Evolutionary conservation across 2,113 vertebrate species (phyloP).

Genomic region (Laticauda laticaudata): DNA sequence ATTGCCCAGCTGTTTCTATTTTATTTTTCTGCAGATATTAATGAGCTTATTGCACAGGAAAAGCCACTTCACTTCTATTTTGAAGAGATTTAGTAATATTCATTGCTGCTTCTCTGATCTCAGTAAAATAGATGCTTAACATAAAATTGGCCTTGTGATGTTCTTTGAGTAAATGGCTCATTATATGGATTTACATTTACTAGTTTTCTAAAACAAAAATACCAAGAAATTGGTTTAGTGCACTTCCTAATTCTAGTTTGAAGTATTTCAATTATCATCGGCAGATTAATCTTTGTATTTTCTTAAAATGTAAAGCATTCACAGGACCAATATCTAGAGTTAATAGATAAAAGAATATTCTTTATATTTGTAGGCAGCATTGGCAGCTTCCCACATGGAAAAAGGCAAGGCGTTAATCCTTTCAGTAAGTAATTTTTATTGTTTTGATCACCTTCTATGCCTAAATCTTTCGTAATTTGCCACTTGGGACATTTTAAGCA

Average conservation of each 20-base stretch:
- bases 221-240: background rate
- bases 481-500: background rate
- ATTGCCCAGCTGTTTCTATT: background rate
- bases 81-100: background rate
- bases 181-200: background rate
- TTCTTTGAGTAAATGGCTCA: background rate
- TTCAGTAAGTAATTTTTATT: slow-evolving; percentile 84
- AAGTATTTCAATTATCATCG: slow-evolving; percentile 16
- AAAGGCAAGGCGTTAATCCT: slow-evolving; percentile 86
- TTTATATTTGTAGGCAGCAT: slow-evolving; percentile 76
- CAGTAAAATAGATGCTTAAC: fast-evolving
- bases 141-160: fast-evolving
- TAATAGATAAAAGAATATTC: slow-evolving; percentile 30
- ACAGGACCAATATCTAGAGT: background rate
- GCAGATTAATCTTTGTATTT: background rate
- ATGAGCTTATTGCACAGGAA: background rate
- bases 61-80: background rate
- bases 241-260: background rate
- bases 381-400: slow-evolving; percentile 80
- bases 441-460: slow-evolving; percentile 42
- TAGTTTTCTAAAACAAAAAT: background rate
- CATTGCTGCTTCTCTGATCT: fast-evolving
- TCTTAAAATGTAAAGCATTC: background rate
- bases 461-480: background rate
- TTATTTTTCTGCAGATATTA: background rate